phyloP scores from a whole-genome alignment of 2,113 vertebrate species.

The Varanus komodoensis region DNA sequence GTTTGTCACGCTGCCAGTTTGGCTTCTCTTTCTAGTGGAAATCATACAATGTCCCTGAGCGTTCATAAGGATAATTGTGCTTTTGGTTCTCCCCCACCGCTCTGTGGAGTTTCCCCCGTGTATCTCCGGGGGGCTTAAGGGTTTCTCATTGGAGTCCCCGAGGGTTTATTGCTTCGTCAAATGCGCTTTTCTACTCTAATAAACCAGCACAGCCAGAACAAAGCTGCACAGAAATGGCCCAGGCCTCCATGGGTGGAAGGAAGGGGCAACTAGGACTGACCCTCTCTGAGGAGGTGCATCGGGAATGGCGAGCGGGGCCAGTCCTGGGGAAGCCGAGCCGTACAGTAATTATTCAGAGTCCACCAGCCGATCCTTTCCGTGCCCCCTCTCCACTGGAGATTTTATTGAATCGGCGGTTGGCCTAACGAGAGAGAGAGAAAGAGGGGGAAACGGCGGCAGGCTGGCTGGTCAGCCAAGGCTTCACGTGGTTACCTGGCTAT shows the following conservation, averaged over 20 bases:
- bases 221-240: background rate
- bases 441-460: background rate
- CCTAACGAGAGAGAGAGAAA: slow-evolving; percentile 4
- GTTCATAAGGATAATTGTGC: background rate
- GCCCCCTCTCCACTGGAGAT: slow-evolving; percentile 37
- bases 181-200: background rate
- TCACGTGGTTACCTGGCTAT: slow-evolving; percentile 28
- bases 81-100: background rate
- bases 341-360: slow-evolving; percentile 29
- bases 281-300: background rate
- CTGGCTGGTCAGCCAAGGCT: slow-evolving; percentile 26
- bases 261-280: background rate
- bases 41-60: background rate
- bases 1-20: background rate
- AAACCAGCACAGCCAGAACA: background rate
- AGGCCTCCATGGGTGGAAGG: background rate
- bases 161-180: slow-evolving; percentile 8
- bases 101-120: background rate
- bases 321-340: background rate
- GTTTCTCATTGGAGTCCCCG: slow-evolving; percentile 5
- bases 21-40: background rate
- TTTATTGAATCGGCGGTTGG: slow-evolving; percentile 33
- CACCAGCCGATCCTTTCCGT: slow-evolving; percentile 19
- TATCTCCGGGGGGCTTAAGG: background rate
- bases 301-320: too few species aligned